Base-by-base conservation (phyloP, 2,888 invertebrate species). In the Diloba caeruleocephala region DNA sequence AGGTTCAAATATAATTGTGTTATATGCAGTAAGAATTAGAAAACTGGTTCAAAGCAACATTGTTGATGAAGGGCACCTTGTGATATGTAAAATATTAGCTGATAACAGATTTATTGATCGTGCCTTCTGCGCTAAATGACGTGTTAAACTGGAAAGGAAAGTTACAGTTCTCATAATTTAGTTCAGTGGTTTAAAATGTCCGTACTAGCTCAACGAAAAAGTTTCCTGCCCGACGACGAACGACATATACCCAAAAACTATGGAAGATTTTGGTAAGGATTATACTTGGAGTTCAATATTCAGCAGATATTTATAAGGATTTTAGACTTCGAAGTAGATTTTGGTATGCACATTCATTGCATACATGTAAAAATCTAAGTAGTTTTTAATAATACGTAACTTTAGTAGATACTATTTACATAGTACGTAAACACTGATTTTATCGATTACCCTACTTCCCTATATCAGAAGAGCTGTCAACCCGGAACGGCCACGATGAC, bases 401-500 rank as follows among this genome's bases (percentile, higher is more conserved):
- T 29, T 9, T 10, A 36, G 15, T 15, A 21, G 17, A 19, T 3
- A 32, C 12, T 58, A 7, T 14, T 58, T 51, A 48, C 43, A 33
- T 49, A 49, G 42, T 21, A 31, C 15, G 38, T 21, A 14, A 37
- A 28, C 31, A 31, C 6, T n/a, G 10, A 19, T n/a, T n/a, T 42
- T 6, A 55, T 44, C 54, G 48, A 57, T 62, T 62, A 46, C 49
- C 62, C 67, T 49, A 57, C 29, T 50, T 42, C 26, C 43, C 32
- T 6, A 36, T 17, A 17, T 17, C 2, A 50, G 48, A 43, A 21
- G 23, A n/a, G 15, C 32, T 48, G 57, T 51, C 63, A 57, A 34
- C 33, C 57, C 45, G 60, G 45, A 63, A 54, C 55, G 26, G 21
- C 2, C 8, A 25, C 19, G 19, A 25, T 33, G 43, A 46, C 19